Evolutionary conservation across 2,113 vertebrate species (phyloP).

Genomic region (Hirundichthys speculiger): DNA sequence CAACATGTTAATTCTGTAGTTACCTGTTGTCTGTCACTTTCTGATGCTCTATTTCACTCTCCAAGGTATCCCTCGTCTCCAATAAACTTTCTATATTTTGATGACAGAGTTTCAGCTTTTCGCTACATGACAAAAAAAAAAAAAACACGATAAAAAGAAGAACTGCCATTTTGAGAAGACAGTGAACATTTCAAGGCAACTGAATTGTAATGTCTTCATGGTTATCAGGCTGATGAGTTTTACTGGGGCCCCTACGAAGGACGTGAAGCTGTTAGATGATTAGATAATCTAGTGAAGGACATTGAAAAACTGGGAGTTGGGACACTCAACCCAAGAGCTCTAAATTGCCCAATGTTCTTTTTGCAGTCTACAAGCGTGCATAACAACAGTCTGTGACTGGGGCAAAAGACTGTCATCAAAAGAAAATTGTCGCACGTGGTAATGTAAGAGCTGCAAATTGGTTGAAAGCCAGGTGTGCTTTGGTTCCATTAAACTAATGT

Average conservation of each 20-base stretch:
- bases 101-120: slow-evolving; percentile 77
- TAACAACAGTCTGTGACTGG: slow-evolving; percentile 46
- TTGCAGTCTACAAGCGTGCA: slow-evolving; percentile 55
- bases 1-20: slow-evolving; percentile 42
- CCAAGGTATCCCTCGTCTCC: slow-evolving; percentile 77
- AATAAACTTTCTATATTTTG: slow-evolving; percentile 70
- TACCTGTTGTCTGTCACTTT: slow-evolving; percentile 81
- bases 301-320: slow-evolving; percentile 25
- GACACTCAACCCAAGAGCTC: slow-evolving; percentile 31
- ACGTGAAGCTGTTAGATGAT: slow-evolving; percentile 18
- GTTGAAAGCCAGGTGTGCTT: slow-evolving; percentile 46
- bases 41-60: slow-evolving; percentile 73
- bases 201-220: slow-evolving; percentile 5
- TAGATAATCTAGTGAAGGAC: slow-evolving; percentile 38
- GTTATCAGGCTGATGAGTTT: slow-evolving; percentile 23
- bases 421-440: slow-evolving; percentile 2
- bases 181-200: slow-evolving; percentile 1
- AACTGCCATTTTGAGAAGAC: slow-evolving; percentile 14
- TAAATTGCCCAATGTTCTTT: slow-evolving; percentile 39
- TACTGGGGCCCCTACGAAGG: slow-evolving; percentile 7
- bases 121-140: slow-evolving; percentile 52
- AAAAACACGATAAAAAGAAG: not conserved
- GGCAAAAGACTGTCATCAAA: slow-evolving; percentile 16
- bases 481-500: slow-evolving; percentile 43
- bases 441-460: slow-evolving; percentile 18